Conservation (phyloP, 2,888 invertebrate genomes). For the Agrotis segetum region DNA sequence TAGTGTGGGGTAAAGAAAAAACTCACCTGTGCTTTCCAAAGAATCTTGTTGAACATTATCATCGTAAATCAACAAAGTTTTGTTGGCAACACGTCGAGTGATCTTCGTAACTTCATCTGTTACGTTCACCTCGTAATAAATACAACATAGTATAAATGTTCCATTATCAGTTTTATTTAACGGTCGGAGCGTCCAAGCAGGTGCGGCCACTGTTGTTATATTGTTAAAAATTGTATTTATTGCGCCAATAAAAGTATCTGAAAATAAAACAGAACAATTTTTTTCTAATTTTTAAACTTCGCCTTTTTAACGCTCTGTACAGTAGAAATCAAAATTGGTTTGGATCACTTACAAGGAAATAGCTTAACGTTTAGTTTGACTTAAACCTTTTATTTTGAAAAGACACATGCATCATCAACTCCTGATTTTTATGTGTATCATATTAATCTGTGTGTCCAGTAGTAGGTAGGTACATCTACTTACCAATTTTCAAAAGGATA, state of each 20-base stretch:
- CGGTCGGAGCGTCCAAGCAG: accelerated
- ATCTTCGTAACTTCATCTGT: not conserved
- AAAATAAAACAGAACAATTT: slow-evolving; percentile 1
- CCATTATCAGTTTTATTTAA: not conserved
- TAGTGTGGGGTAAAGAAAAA: not conserved
- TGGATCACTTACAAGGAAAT: no score
- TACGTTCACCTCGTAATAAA: slow-evolving; percentile 2
- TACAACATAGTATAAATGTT: slow-evolving; percentile 28
- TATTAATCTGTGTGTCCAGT: no score
- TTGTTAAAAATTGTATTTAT: slow-evolving; percentile 26
- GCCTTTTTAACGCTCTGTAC: no score
- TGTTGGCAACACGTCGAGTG: slow-evolving; percentile 12
- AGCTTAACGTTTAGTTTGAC: no score
- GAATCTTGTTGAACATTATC: accelerated
- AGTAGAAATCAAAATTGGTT: no score
- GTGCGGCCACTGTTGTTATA: not conserved
- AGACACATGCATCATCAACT: no score
- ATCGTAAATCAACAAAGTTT: slow-evolving; percentile 32
- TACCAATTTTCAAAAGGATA: no score
- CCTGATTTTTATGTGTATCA: no score
- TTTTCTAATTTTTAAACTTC: no score
- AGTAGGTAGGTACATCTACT: no score
- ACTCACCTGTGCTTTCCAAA: not conserved
- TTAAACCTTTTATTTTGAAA: no score
- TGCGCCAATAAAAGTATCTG: slow-evolving; percentile 24